These are phyloP conservation scores for Pollenia amentaria DNA, from an alignment of 2,888 invertebrate species.

Conservation along the genomic window DNA sequence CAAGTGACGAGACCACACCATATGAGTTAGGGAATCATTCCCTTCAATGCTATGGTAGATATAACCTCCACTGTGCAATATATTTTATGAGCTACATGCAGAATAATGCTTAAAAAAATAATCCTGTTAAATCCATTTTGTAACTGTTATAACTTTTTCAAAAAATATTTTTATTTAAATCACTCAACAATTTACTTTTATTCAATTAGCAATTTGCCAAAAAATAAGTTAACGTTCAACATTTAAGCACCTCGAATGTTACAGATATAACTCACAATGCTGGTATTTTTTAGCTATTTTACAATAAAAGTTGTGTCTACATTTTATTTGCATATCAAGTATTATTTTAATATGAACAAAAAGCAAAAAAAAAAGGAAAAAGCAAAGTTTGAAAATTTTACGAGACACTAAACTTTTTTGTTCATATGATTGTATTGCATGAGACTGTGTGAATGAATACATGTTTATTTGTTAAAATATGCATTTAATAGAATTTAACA, in stretches of 20 bases:
- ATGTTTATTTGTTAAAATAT: neutral
- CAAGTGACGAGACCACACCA: no score
- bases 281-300: slow-evolving; percentile 28
- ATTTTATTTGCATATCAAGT: slow-evolving; percentile 45
- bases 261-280: slow-evolving; percentile 13
- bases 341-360: neutral
- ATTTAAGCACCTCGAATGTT: neutral
- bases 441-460: neutral
- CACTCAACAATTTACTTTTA: slow-evolving; percentile 1
- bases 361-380: neutral
- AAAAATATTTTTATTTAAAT: neutral
- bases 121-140: no score
- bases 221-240: neutral
- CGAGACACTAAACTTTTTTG: slow-evolving; percentile 1
- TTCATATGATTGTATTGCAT: neutral
- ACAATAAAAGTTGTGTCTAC: slow-evolving; percentile 44
- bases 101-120: no score
- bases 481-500: neutral
- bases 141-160: no score
- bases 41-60: no score
- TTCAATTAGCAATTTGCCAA: slow-evolving; percentile 23
- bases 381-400: slow-evolving; percentile 9
- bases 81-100: no score
- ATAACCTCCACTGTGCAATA: no score
- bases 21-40: no score